These are phyloP conservation scores for Heteronetta atricapilla DNA, from an alignment of 2,113 vertebrate species.

Conservation along the genomic window DNA sequence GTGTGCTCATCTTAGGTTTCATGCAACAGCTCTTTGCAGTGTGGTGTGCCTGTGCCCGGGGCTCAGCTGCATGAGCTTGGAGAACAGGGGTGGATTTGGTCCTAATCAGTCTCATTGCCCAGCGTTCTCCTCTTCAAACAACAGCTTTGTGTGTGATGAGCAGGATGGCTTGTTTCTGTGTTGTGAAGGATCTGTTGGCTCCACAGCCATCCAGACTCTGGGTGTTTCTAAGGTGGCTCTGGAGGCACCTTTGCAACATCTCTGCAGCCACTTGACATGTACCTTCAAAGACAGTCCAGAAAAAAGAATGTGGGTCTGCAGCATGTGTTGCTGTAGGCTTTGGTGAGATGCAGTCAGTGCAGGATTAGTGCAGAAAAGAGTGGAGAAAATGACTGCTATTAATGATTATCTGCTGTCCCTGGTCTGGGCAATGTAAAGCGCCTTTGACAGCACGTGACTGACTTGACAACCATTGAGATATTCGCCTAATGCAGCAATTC, in stretches of 20 bases:
- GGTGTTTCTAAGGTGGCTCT: fast-evolving
- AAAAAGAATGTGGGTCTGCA: neutral
- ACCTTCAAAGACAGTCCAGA: neutral
- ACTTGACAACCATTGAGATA: neutral
- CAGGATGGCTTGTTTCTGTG: fast-evolving
- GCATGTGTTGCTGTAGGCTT: neutral
- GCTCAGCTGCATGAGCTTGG: neutral
- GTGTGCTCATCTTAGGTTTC: neutral
- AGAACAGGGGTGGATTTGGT: neutral
- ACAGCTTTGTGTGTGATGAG: neutral
- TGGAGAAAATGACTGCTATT: neutral
- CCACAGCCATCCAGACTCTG: fast-evolving
- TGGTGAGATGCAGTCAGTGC: neutral
- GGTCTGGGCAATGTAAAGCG: neutral
- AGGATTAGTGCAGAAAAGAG: neutral
- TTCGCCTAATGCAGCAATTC: constrained; percentile 24
- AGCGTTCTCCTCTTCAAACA: neutral
- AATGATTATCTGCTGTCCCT: neutral
- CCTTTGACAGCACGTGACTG: constrained; percentile 1
- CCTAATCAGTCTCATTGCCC: neutral
- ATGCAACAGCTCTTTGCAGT: neutral
- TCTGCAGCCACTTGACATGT: neutral
- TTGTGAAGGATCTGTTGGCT: neutral
- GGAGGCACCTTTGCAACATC: neutral
- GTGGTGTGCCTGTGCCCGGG: fast-evolving